Conservation (phyloP, 2,113 vertebrate genomes). For the Bubo bubo region DNA sequence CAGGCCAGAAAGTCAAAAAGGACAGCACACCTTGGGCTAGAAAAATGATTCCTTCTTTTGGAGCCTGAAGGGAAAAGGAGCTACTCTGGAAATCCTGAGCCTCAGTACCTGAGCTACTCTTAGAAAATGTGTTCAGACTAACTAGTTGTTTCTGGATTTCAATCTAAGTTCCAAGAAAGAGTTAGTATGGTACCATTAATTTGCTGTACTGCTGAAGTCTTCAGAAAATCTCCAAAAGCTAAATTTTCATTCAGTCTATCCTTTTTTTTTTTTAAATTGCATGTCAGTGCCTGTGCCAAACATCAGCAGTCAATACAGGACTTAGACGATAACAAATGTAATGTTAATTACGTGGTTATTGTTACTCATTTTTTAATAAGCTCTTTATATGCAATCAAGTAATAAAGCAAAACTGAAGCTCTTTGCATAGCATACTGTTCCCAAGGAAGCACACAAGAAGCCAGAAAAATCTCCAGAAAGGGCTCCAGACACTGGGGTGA, state of each 20-base stretch:
- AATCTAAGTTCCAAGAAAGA: neutral
- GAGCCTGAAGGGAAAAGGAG: neutral
- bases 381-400: constrained; percentile 18
- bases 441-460: neutral
- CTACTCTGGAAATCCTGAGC: neutral
- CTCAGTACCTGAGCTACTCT: neutral
- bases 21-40: neutral
- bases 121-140: neutral
- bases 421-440: neutral
- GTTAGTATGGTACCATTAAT: neutral
- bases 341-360: constrained; percentile 40
- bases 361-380: constrained; percentile 43
- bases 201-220: neutral
- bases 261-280: neutral
- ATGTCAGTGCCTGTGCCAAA: neutral
- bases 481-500: neutral
- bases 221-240: neutral
- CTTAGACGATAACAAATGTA: neutral
- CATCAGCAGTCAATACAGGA: constrained; percentile 2
- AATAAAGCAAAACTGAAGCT: constrained; percentile 18
- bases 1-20: neutral
- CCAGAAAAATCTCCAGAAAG: neutral
- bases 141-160: neutral
- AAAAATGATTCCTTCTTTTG: neutral
- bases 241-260: neutral